Percentiles rank a stretch among this genome's conserved stretches.
These are phyloP conservation scores for Clivina fossor DNA, from an alignment of 2,888 invertebrate genomes.

Conservation along the genomic window DNA sequence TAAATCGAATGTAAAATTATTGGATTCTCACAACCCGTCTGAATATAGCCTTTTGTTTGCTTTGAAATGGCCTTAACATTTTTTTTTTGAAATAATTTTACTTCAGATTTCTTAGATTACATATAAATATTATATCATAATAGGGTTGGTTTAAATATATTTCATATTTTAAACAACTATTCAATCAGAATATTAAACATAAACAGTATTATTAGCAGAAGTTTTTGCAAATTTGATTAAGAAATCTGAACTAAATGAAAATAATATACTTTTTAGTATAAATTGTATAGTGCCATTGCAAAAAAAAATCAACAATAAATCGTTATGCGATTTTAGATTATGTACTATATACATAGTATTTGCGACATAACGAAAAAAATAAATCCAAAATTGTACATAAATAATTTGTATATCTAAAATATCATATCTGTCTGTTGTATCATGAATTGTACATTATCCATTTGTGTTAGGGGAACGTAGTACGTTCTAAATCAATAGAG, in stretches of 20 bases:
- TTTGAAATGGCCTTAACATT: too few relatives aligned
- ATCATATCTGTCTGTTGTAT: slow-evolving; percentile 30
- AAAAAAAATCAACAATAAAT: slow-evolving; percentile 22
- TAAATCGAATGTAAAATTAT: too few relatives aligned
- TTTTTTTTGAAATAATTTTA: too few relatives aligned
- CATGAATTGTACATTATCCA: slow-evolving; percentile 30
- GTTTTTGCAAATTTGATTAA: slow-evolving; percentile 13
- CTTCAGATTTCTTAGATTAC: slow-evolving; percentile 19
- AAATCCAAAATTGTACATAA: slow-evolving; percentile 23
- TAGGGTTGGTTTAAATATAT: background rate
- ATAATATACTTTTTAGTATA: slow-evolving; percentile 21
- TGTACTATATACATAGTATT: slow-evolving; percentile 6
- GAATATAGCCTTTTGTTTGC: too few relatives aligned
- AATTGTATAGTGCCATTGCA: slow-evolving; percentile 30
- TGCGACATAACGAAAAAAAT: slow-evolving; percentile 12
- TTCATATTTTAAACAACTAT: background rate
- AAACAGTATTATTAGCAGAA: slow-evolving; percentile 30
- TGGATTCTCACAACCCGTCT: too few relatives aligned
- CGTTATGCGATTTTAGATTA: slow-evolving; percentile 6
- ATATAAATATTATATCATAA: background rate
- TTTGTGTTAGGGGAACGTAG: slow-evolving; percentile 2
- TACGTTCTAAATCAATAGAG: background rate
- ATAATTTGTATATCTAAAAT: slow-evolving; percentile 34
- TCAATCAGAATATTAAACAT: too few relatives aligned
- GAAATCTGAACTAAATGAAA: slow-evolving; percentile 16